Base-by-base conservation (phyloP, 2,797 vertebrate species). In the Mastacembelus armatus region DNA sequence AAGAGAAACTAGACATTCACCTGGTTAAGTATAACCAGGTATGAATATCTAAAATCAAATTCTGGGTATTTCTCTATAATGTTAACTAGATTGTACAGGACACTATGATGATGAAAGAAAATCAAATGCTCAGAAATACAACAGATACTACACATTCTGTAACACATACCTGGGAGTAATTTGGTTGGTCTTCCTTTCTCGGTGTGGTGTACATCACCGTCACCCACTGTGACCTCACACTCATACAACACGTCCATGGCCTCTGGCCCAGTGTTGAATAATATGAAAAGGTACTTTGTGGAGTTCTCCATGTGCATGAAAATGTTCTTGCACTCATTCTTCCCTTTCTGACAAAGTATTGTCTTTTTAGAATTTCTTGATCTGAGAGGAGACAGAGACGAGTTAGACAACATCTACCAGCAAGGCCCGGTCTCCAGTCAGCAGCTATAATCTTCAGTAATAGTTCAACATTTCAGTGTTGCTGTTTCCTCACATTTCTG, bases 121-220 rank as follows among this genome's bases (percentile, higher is more conserved):
- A n/a, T n/a, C n/a, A n/a, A n/a, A n/a, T n/a, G n/a, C n/a, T n/a
- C n/a, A n/a, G n/a, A n/a, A n/a, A n/a, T n/a, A n/a, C n/a, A n/a
- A n/a, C n/a, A n/a, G n/a, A n/a, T n/a, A n/a, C n/a, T n/a, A n/a
- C n/a, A n/a, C n/a, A n/a, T n/a, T n/a, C n/a, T n/a, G n/a, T n/a
- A n/a, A n/a, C n/a, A 30, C 74, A 6, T 61, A 83, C 75, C 71
- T 67, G 1, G 15, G 3, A 33, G 16, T 1, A 85, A 66, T 21
- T 0, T 29, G 27, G 71, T 81, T 2, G 39, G 43, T 3, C 0
- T 21, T 57, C 63, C 58, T 21, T 0, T 1, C 12, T 0, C 0
- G 0, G 14, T 51, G 0, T 0, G 0, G 38, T 64, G 7, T 0
- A 32, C 0, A 0, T 1, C 0, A 0, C 3, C 0, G 4, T 0